Evolutionary conservation across 2,113 vertebrate genomes (phyloP), one percentile per base, ranked within the genome.

Genomic region (Ictalurus punctatus): DNA sequence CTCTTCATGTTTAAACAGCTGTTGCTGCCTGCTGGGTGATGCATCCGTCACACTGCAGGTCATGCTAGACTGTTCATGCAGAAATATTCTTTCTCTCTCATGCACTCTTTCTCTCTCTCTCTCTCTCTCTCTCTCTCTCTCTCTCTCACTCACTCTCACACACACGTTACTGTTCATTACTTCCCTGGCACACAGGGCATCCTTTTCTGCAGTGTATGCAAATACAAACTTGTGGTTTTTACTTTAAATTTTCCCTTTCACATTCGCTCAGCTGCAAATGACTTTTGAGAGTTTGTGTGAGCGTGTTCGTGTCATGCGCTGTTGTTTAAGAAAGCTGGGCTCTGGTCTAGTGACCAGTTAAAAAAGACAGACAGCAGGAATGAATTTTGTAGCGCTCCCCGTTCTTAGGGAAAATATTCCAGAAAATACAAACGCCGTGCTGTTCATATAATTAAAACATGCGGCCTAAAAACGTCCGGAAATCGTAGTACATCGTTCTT

Each of bases 1-100:
- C 37, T 90, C 12, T 73, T 56, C 89, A 40, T 44, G 89, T 89
- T 92, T 56, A 85, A 73, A 73, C 44, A 89, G 54, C 52, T 79
- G 27, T 82, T 87, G 67, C 81, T 88, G 79, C 79, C 92, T 54
- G 21, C 30, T 78, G 84, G 69, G 71, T 59, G 83, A 87, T 83
- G 12, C 65, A 73, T 84, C 69, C 88, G 25, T 83, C 86, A 63
- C 58, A 67, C 74, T 61, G 59, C 61, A 87, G 59, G 56, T 85
- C 25, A 61, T 63, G 79, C 12, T 63, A 67, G 5, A 79, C 87
- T 65, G 85, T 59, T 79, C n/a, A 74, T 87, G 85, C 61, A 65
- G 52, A 79, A 80, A 65, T 71, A 71, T 34, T 85, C 65, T 25
- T 40, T 48, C 40, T 79, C 44, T 34, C 34, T 34, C 34, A 34